Evolutionary conservation across 2,797 vertebrate species (phyloP).

Genomic region (Pterois miles): DNA sequence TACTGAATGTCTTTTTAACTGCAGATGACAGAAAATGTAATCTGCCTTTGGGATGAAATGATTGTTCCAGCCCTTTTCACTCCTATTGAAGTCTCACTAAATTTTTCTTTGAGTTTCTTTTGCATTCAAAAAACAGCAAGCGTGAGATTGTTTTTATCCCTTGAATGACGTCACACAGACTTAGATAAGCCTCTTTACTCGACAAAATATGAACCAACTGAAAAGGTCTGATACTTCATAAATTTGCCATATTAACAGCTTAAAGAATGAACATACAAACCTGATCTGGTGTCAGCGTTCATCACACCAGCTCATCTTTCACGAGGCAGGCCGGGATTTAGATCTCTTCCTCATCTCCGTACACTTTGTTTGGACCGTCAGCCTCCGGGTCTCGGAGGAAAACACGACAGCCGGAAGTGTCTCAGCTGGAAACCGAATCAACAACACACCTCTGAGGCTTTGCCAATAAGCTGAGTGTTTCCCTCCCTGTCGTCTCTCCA

Average conservation of each 20-base stretch:
- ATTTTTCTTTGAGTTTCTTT: not conserved
- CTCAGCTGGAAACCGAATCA: slow-evolving; percentile 27
- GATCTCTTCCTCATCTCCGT: not conserved
- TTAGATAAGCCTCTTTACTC: not conserved
- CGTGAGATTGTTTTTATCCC: not conserved
- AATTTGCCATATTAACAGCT: not conserved
- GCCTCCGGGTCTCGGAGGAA: not conserved
- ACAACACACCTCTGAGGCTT: slow-evolving; percentile 18
- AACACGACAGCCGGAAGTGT: not conserved
- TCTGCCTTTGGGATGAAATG: not conserved
- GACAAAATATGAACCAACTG: not conserved
- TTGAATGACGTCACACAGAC: not conserved
- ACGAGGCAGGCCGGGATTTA: not conserved
- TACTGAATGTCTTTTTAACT: not conserved
- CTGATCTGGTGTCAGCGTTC: not conserved
- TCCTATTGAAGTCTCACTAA: no score
- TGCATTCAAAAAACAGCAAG: not conserved
- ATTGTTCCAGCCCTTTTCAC: not conserved
- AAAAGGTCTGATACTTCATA: not conserved
- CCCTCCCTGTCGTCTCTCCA: not conserved
- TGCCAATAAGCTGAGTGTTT: slow-evolving; percentile 8
- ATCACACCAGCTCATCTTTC: not conserved
- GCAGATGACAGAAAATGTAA: not conserved
- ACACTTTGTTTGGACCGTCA: not conserved
- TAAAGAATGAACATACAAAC: not conserved